These are phyloP conservation scores for Syngnathus typhle DNA, from an alignment of 2,113 vertebrate species.

Conservation along the genomic window DNA sequence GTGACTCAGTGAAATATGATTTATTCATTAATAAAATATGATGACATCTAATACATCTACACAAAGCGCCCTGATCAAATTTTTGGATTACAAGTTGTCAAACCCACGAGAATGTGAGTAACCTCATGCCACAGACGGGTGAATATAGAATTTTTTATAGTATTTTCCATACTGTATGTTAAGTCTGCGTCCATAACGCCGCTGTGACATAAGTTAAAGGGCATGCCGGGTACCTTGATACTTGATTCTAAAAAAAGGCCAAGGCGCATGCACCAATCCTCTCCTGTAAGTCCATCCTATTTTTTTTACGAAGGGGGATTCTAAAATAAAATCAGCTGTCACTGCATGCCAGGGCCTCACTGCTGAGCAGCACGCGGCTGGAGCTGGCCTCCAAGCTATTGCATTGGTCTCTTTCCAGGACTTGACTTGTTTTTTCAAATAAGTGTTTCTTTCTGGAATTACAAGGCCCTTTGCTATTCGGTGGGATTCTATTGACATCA, in stretches of 20 bases:
- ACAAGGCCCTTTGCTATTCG: constrained; percentile 11
- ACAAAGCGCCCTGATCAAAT: no score
- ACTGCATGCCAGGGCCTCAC: constrained; percentile 65
- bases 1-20: no score
- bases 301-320: constrained; percentile 50
- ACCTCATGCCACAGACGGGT: neutral
- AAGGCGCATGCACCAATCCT: constrained; percentile 34
- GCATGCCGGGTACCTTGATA: constrained; percentile 73
- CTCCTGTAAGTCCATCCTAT: constrained; percentile 46
- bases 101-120: neutral
- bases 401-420: constrained; percentile 55
- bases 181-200: constrained; percentile 38
- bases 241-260: constrained; percentile 77
- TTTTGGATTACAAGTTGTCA: no score
- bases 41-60: no score
- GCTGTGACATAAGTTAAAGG: constrained; percentile 69
- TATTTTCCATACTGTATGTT: constrained; percentile 13
- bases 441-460: neutral
- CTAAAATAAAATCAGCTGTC: constrained; percentile 85
- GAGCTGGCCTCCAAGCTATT: constrained; percentile 82
- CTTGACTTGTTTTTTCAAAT: neutral
- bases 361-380: constrained; percentile 62
- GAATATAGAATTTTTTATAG: neutral
- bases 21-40: no score
- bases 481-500: constrained; percentile 44